Evolutionary conservation across 2,888 invertebrate species (phyloP), one percentile per base, ranked within the genome.

Genomic region (Carterocephalus palaemon): DNA sequence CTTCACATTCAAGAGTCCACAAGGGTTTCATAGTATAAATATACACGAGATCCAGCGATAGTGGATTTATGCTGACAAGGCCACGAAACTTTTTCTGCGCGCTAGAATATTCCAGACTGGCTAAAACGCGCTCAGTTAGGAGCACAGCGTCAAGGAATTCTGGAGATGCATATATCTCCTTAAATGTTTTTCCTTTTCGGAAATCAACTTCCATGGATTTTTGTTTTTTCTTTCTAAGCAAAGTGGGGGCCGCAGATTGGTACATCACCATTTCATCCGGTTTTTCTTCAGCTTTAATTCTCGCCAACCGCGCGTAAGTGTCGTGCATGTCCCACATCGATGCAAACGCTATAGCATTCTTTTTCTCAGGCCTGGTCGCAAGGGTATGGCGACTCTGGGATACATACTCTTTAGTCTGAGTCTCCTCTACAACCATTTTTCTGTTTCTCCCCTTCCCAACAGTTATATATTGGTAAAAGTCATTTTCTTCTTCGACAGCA

Each of bases 261-360:
- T 83, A 83, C 60, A 86, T 52, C 4, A 88, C 84, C 74, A 88
- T 80, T 49, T 84, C 81, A 28, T 88, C 88, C 5, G 79, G 74
- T 31, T 75, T 69, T 47, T 74, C 73, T n/a, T 59, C 58, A 1
- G 57, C 53, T 28, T 54, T 59, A 2, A 64, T 53, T 48, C 62
- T 60, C n/a, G 81, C 79, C 17, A 89, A 59, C 33, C 75, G 75
- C 3, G 82, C 79, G 55, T 90, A 92, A 0, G 91, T 92, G 61
- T 94, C 94, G 58, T 90, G 90, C 90, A 94, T 93, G 56, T 94
- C 92, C 89, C 93, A 95, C 61, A 91, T 86, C 0, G 93, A 93
- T 0, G 93, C 93, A 63, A 91, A 92, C 0, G 90, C 88, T 1
- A 84, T 83, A 2, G 87, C 87, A 59, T 92, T 89, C 39, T 75